Conservation (phyloP, 1,140 invertebrate species). For the Drosophila santomea region DNA sequence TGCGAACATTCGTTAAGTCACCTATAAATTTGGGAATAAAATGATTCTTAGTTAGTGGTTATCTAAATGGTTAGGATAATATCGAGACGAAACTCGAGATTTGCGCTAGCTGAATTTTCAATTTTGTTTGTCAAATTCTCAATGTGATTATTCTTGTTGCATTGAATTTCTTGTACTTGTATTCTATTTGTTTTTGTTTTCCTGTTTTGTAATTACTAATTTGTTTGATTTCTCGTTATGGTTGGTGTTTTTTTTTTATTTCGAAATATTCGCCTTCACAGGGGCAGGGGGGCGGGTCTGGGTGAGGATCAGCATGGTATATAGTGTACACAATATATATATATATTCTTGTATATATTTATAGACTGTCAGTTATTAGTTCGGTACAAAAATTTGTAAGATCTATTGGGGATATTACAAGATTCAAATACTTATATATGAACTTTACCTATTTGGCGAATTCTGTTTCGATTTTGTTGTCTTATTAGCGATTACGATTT, state of each 20-base stretch:
- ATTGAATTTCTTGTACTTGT: constrained; percentile 75
- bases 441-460: constrained; percentile 76
- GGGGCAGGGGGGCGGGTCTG: constrained; percentile 39
- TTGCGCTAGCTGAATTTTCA: constrained; percentile 2
- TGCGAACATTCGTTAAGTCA: not conserved
- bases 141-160: constrained; percentile 84
- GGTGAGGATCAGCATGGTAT: constrained; percentile 37
- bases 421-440: constrained; percentile 45
- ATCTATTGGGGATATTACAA: constrained; percentile 13
- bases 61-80: not conserved
- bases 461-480: constrained; percentile 30
- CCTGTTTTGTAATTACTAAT: constrained; percentile 13
- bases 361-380: constrained; percentile 15
- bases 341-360: constrained; percentile 2
- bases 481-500: constrained; percentile 8
- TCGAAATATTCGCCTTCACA: constrained; percentile 29
- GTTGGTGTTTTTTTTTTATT: constrained; percentile 16
- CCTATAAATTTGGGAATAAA: not conserved
- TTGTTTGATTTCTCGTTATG: constrained; percentile 18
- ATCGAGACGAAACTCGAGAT: constrained; percentile 7
- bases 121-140: constrained; percentile 44
- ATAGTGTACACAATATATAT: constrained; percentile 25
- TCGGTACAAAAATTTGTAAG: constrained; percentile 25
- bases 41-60: not conserved
- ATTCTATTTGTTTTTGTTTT: constrained; percentile 31